phyloP scores from a whole-genome alignment of 2,113 vertebrate species.

The Saccopteryx bilineata region DNA sequence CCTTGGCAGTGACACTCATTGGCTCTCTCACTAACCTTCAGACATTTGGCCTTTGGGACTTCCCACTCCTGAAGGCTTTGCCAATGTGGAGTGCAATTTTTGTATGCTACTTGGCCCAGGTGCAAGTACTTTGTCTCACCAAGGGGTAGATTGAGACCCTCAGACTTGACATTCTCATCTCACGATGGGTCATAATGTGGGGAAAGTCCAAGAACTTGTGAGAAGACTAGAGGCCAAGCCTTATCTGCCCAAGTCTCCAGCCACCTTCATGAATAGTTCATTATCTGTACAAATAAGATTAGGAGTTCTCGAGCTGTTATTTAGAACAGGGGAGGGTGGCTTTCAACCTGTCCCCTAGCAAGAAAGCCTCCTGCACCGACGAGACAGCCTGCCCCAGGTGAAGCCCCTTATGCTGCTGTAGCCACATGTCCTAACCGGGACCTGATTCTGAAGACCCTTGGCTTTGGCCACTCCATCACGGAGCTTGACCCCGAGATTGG shows the following conservation, averaged over 20 bases:
- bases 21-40: neutral
- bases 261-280: neutral
- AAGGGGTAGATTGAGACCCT: neutral
- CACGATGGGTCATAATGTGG: neutral
- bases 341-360: neutral
- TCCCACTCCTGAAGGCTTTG: neutral
- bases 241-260: neutral
- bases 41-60: neutral
- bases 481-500: neutral
- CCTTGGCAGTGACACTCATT: neutral
- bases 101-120: neutral
- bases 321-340: too few species aligned
- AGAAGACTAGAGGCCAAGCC: neutral
- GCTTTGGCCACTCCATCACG: accelerated
- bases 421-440: accelerated
- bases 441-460: accelerated
- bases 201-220: neutral
- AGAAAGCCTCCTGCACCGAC: neutral
- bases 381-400: neutral
- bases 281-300: too few species aligned
- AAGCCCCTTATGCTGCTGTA: too few species aligned
- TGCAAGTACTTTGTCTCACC: neutral
- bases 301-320: neutral
- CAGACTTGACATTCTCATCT: neutral
- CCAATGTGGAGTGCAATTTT: neutral